Base-by-base conservation (phyloP, 2,113 vertebrate species). In the Tapirus terrestris region DNA sequence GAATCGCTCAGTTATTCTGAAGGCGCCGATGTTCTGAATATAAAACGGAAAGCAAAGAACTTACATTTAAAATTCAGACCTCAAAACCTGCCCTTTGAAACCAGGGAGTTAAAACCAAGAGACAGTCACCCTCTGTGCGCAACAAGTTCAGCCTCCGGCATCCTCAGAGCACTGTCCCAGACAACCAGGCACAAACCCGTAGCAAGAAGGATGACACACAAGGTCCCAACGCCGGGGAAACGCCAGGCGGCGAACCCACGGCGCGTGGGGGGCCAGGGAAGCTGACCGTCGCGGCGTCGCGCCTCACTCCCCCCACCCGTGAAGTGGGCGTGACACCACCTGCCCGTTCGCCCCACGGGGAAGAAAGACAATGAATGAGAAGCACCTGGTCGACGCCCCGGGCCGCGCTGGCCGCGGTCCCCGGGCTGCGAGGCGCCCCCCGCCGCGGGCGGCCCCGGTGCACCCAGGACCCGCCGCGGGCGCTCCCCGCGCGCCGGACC, bases 311-410 rank as follows among this genome's bases (percentile, higher is more conserved):
- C 67, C 90, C 87, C 58, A 27, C 20, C 88, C 2, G 87, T 17
- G 86, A 65, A 82, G 67, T 56, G 80, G 85, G 65, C 77, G 67
- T 88, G 39, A 72, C 79, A 48, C 81, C 51, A 8, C 43, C 0
- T 0, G 58, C 53, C 82, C 1, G 33, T 13, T 12, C 33, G 48
- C 90, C 91, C 43, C 43, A 0, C n/a, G 1, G 58, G 20, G n/a
- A 29, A 5, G 11, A 3, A 21, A 60, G 6, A 2, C n/a, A 85
- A 97, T 93, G 96, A 97, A 97, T 91, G 97, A 85, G 53, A 73
- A 36, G 33, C n/a, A 5, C 10, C 29, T 0, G 31, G 79, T 2
- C 2, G 5, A n/a, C 5, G 5, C 6, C 93, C 33, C 2, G 48
- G 25, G 12, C 45, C 25, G 72, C n/a, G 14, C 60, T 0, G 25